Evolutionary conservation across 53 echinoderm and acorn worm species (phyloP).

Genomic region (Echinarachnius parma): DNA sequence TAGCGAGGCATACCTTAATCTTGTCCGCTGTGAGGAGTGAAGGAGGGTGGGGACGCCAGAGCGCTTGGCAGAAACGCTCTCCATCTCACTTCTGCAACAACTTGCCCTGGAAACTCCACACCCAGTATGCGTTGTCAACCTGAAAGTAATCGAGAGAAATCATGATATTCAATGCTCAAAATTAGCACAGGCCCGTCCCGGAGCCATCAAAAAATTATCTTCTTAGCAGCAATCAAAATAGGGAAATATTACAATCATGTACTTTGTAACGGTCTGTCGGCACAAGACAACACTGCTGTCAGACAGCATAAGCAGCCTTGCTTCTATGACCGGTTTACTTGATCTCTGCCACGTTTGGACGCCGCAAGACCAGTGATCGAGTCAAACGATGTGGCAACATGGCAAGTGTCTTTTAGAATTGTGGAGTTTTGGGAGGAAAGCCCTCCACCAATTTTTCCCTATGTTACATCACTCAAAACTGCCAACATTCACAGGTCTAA

Average conservation of each 20-base stretch:
- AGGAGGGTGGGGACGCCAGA: constrained; percentile 89
- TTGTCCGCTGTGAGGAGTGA: constrained; percentile 66
- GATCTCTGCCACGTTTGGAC: no score
- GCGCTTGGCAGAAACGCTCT: constrained; percentile 90
- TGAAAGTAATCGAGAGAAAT: background rate
- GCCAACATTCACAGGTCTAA: no score
- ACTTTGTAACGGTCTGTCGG: constrained; percentile 1
- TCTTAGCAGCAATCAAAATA: no score
- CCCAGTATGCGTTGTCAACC: constrained; percentile 99
- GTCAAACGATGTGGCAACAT: no score
- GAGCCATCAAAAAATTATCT: no score
- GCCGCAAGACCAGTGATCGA: no score
- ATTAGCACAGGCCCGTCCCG: background rate
- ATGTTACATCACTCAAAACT: no score
- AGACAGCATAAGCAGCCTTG: constrained; percentile 15
- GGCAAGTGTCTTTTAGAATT: no score
- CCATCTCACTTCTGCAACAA: constrained; percentile 85
- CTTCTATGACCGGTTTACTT: constrained; percentile 14
- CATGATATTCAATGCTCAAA: background rate
- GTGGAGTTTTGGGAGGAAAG: no score
- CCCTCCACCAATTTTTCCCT: no score
- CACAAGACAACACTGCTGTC: constrained; percentile 19
- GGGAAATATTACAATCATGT: no score
- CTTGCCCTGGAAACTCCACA: constrained; percentile 97
- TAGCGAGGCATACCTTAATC: constrained; percentile 58